Percentiles rank a stretch among this genome's conserved stretches.
These are phyloP conservation scores for Iphiclides podalirius DNA, from an alignment of 2,888 invertebrate genomes.

Conservation along the genomic window DNA sequence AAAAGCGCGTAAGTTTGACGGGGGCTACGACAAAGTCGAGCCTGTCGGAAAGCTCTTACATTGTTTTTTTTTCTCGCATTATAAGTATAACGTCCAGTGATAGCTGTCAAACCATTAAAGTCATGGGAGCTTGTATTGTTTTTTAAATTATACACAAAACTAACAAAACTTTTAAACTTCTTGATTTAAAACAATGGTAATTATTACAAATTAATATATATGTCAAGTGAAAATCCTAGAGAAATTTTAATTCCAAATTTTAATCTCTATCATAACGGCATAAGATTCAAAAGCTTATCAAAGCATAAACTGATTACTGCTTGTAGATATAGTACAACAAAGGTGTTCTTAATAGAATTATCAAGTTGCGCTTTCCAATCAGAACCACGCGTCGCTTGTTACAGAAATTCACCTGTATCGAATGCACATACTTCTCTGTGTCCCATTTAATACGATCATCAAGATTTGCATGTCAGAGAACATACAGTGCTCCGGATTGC, in stretches of 20 bases:
- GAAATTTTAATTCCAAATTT: background rate
- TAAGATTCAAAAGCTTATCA: background rate
- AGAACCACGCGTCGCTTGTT: conserved; percentile 53
- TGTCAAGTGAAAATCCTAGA: too few relatives aligned
- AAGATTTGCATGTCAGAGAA: conserved; percentile 78
- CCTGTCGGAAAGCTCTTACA: too few relatives aligned
- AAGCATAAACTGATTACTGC: background rate
- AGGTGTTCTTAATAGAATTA: conserved; percentile 59
- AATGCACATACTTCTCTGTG: conserved; percentile 55
- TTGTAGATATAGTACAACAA: conserved; percentile 37
- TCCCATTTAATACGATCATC: conserved; percentile 74
- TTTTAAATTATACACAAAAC: too few relatives aligned
- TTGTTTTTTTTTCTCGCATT: too few relatives aligned
- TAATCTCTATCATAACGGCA: background rate
- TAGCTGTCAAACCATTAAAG: too few relatives aligned
- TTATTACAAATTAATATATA: too few relatives aligned
- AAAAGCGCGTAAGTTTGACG: too few relatives aligned
- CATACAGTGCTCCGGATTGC: conserved; percentile 8
- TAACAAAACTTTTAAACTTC: too few relatives aligned
- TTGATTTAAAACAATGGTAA: too few relatives aligned
- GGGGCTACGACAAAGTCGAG: too few relatives aligned
- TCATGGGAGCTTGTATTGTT: too few relatives aligned
- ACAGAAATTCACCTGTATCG: conserved; percentile 61
- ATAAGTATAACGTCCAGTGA: too few relatives aligned
- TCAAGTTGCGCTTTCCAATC: conserved; percentile 42